Base-by-base conservation (phyloP, 2,113 vertebrate species). In the Tachysurus fulvidraco region DNA sequence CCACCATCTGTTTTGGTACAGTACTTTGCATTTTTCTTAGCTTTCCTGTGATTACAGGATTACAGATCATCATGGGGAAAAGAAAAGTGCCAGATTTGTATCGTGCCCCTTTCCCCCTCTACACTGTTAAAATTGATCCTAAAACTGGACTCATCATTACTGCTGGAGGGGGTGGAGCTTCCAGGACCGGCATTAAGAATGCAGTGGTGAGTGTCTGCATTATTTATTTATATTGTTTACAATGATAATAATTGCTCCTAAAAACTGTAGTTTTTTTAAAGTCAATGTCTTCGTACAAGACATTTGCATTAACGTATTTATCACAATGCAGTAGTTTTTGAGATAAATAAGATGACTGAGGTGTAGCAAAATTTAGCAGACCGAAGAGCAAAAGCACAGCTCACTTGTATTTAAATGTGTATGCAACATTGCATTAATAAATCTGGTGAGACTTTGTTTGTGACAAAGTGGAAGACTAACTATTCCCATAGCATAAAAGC, bases 141-240 rank as follows among this genome's bases (percentile, higher is more conserved):
- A 91, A 93, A 67, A 91, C 94, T 0, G 94, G 96, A 2, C 90
- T 98, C 79, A 95, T 97, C 81, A 94, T 98, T 69, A 95, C 96
- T 5, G 97, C 96, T 5, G 98, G 97, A 83, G 98, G 98, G 76
- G 97, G 97, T 0, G 98, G 97, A 0, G 95, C 97, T 16, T 96
- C 97, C 84, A 97, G 97, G 88, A 98, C 98, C 0, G 97, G 98
- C 85, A 97, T 99, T 71, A 97, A 96, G 89, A 98, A 99, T 91
- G 97, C 95, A 79, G 92, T 98, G 97, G 97, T 98, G 89, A 93
- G 94, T 89, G 36, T 78, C 12, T 83, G 23, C 52, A 30, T 74
- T 41, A 55, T 74, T 74, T 74, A 76, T 76, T 50, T n/a, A 6
- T 7, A 2, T 14, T 50, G 21, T 5, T 50, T 50, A 8, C 6